These are phyloP conservation scores for Taurulus bubalis DNA, from an alignment of 2,113 vertebrate genomes.

Conservation along the genomic window DNA sequence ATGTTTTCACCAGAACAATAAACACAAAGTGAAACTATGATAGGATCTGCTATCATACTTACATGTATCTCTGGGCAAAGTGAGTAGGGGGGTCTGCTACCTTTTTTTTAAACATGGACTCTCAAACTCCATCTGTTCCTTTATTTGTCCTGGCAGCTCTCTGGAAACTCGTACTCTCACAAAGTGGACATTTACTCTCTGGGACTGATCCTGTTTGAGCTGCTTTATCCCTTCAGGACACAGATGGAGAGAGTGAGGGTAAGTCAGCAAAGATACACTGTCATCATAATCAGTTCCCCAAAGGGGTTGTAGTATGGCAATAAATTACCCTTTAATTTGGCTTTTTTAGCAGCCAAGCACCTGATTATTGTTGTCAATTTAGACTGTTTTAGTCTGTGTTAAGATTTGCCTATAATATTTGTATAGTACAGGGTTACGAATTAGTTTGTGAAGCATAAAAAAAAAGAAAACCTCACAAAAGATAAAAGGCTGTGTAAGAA, in stretches of 20 bases:
- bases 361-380: background rate
- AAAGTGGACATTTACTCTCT: constrained; percentile 99
- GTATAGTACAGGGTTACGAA: background rate
- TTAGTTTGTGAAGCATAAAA: background rate
- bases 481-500: background rate
- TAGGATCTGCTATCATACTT: background rate
- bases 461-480: background rate
- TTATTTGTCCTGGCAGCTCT: constrained; percentile 84
- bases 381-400: background rate
- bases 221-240: constrained; percentile 95
- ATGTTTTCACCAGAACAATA: background rate
- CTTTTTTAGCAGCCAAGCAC: background rate
- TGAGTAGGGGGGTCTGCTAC: background rate
- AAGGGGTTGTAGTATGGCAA: background rate
- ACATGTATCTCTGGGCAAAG: background rate
- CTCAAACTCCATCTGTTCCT: background rate
- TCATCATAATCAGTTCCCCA: constrained; percentile 1
- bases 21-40: background rate
- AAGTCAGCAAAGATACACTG: constrained; percentile 54
- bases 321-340: background rate
- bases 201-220: constrained; percentile 97
- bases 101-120: background rate
- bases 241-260: constrained; percentile 98
- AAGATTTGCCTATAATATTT: background rate
- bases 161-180: constrained; percentile 96